Evolutionary conservation across 2,797 vertebrate species (phyloP), one percentile per base, ranked within the genome.

Genomic region (Hypotaenidia philippensis): DNA sequence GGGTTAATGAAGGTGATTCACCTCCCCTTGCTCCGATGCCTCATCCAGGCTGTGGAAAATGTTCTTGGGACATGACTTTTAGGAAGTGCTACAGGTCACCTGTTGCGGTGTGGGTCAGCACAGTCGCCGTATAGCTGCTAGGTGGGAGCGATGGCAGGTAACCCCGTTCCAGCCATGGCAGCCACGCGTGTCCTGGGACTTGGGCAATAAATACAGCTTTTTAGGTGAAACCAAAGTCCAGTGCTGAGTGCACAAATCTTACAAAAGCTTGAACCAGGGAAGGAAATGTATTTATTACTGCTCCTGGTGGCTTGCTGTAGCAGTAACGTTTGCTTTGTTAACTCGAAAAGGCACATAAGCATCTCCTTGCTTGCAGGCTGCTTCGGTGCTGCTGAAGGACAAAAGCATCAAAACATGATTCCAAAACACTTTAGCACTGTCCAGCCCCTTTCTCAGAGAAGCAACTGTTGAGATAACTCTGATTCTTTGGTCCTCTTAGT

Each of bases 171-270:
- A 34, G 23, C 13, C 23, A 1, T 6, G 13, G 22, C 36, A 70
- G 1, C 44, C 5, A 0, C 10, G 7, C 3, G 0, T 34, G 27
- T 31, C 16, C 31, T 36, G 36, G 50, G 29, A 13, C 63, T 44
- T 21, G 52, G 47, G 7, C 60, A 49, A 9, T 18, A 86, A 74
- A 17, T 10, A 10, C 1, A n/a, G 21, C 27, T 61, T 78, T 83
- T 47, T 5, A 5, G 41, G 19, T 76, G 34, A 69, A 36, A 47
- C 19, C 13, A 9, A n/a, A 82, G 36, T 38, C 29, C 69, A 25
- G 10, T 45, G 2, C 14, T 36, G n/a, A 75, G 0, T 0, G 2
- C 32, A 69, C 47, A 34, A 5, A 4, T 56, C n/a, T 47, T 68
- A 31, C 31, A 40, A 45, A 45, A 34, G 16, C 19, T 26, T 41